Evolutionary conservation across 2,113 vertebrate genomes (phyloP).

Genomic region (Cottus gobio): DNA sequence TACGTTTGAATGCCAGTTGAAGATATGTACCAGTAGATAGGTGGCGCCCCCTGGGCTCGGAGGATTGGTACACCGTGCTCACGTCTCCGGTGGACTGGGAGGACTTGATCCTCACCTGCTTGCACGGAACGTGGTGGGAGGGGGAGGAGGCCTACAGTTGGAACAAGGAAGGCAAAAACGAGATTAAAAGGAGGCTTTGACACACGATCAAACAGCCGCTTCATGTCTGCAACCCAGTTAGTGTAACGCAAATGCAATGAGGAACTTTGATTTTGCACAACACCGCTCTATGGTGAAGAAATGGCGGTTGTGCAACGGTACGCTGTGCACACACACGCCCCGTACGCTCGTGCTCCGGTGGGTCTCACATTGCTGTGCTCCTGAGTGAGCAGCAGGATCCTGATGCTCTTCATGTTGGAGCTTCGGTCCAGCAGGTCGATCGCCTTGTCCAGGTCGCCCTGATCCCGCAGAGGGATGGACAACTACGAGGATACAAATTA

Average conservation of each 20-base stretch:
- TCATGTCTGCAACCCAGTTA: neutral
- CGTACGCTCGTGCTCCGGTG: neutral
- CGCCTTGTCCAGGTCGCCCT: conserved; percentile 96
- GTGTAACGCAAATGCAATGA: conserved; percentile 28
- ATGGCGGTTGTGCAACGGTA: conserved; percentile 38
- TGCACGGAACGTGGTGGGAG: conserved; percentile 86
- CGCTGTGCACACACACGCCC: neutral
- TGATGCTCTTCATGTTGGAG: conserved; percentile 96
- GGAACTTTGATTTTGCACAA: conserved; percentile 54
- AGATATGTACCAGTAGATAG: conserved; percentile 85
- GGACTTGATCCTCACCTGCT: conserved; percentile 96
- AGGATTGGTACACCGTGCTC: conserved; percentile 87
- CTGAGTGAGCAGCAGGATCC: conserved; percentile 90
- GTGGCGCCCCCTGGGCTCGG: conserved; percentile 93
- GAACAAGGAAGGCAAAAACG: neutral
- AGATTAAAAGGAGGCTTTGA: conserved; percentile 17
- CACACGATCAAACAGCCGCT: neutral
- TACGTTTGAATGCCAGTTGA: neutral
- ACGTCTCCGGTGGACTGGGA: conserved; percentile 95
- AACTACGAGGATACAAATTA: conserved; percentile 80
- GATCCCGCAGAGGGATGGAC: conserved; percentile 92
- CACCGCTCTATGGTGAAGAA: conserved; percentile 27
- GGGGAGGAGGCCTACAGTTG: conserved; percentile 79
- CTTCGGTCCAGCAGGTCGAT: conserved; percentile 94
- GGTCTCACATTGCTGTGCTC: conserved; percentile 91